These are phyloP conservation scores for Microplitis manilae DNA, from an alignment of 2,888 invertebrate genomes.

Conservation along the genomic window DNA sequence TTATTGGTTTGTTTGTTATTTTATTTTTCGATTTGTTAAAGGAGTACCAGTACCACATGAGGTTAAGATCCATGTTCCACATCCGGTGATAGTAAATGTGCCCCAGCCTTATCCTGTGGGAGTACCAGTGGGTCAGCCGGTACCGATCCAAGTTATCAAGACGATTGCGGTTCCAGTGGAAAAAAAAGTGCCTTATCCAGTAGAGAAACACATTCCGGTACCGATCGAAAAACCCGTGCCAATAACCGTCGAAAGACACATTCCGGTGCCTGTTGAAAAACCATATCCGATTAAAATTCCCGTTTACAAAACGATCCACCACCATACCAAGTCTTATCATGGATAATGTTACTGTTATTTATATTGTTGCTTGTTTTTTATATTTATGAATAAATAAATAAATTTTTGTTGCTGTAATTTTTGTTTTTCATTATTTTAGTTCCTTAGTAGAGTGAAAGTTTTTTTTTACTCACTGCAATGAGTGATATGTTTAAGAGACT, in stretches of 20 bases:
- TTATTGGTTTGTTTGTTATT: slow-evolving; percentile 1
- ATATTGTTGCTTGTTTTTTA: slow-evolving; percentile 28
- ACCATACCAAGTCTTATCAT: slow-evolving; percentile 75
- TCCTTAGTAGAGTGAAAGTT: neutral
- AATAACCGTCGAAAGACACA: slow-evolving; percentile 79
- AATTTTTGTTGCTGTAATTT: slow-evolving; percentile 31
- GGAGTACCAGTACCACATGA: slow-evolving; percentile 75
- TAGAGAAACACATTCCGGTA: slow-evolving; percentile 78
- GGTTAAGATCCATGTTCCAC: slow-evolving; percentile 75
- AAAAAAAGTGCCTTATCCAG: slow-evolving; percentile 81
- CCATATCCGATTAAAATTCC: slow-evolving; percentile 82
- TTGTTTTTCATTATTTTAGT: slow-evolving; percentile 3
- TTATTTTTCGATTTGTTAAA: slow-evolving; percentile 5
- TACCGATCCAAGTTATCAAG: slow-evolving; percentile 80
- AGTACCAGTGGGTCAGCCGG: slow-evolving; percentile 79
- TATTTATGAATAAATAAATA: slow-evolving; percentile 21
- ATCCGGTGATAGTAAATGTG: slow-evolving; percentile 75
- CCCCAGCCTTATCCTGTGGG: slow-evolving; percentile 81
- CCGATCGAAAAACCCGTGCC: slow-evolving; percentile 81
- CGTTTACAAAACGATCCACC: slow-evolving; percentile 81
- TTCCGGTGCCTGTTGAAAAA: slow-evolving; percentile 80
- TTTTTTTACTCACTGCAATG: neutral
- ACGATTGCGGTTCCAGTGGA: slow-evolving; percentile 81
- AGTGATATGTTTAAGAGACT: neutral
- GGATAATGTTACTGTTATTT: slow-evolving; percentile 9